Evolutionary conservation across 2,888 invertebrate genomes (phyloP).

Genomic region (Lasioglossum marginatum): DNA sequence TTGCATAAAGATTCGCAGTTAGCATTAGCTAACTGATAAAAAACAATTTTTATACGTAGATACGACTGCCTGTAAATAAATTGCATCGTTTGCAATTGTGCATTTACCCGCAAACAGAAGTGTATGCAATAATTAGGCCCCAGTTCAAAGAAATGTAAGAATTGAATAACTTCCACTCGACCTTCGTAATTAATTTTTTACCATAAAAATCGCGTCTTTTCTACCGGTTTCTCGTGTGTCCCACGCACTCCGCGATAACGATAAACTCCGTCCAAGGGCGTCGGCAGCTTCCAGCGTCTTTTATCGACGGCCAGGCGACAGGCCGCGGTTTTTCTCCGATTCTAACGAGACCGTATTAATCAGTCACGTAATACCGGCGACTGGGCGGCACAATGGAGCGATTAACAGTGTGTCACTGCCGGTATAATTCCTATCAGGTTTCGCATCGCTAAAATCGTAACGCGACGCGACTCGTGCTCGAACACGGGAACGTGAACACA

Average conservation of each 20-base stretch:
- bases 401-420: constrained; percentile 43
- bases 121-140: too few relatives aligned
- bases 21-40: too few relatives aligned
- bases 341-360: constrained; percentile 34
- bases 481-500: neutral
- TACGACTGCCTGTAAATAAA: too few relatives aligned
- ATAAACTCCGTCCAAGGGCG: constrained; percentile 18
- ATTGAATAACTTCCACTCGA: neutral
- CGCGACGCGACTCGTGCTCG: neutral
- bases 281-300: constrained; percentile 2
- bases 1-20: too few relatives aligned
- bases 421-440: constrained; percentile 45
- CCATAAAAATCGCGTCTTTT: neutral
- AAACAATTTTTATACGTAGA: too few relatives aligned
- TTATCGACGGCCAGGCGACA: neutral
- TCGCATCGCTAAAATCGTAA: constrained; percentile 33
- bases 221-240: neutral
- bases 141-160: neutral
- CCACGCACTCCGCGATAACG: neutral
- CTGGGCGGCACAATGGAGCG: constrained; percentile 45
- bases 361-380: constrained; percentile 4
- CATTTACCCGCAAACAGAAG: neutral
- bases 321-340: constrained; percentile 23
- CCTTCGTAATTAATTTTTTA: neutral
- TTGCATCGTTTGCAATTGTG: too few relatives aligned